Conservation (phyloP, 2,888 invertebrate genomes). For the Schizaphis graminum region DNA sequence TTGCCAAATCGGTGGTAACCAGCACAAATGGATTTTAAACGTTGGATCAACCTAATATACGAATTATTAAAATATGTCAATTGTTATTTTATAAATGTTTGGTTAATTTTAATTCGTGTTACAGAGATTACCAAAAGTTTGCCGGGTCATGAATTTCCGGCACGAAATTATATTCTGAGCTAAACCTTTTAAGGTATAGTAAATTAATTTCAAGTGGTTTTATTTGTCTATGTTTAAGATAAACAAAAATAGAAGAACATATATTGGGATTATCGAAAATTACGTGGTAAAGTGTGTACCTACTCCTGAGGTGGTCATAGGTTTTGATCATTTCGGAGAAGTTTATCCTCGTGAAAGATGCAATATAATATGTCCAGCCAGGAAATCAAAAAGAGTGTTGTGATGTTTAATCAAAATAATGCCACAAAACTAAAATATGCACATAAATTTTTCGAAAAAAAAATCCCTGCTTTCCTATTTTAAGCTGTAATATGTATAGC, state of each 20-base stretch:
- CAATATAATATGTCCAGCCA: background rate
- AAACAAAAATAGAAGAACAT: background rate
- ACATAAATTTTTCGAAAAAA: background rate
- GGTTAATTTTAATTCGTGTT: background rate
- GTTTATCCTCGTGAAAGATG: background rate
- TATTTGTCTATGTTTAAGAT: background rate
- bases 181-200: no score
- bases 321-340: background rate
- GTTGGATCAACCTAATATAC: constrained; percentile 9
- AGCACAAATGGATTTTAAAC: background rate
- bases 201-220: background rate
- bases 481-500: background rate
- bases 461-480: background rate
- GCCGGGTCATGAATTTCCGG: background rate
- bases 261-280: background rate
- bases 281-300: background rate
- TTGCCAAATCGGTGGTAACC: background rate
- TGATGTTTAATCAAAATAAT: background rate
- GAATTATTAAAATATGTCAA: background rate
- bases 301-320: background rate
- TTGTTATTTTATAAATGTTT: background rate
- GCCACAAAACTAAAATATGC: background rate
- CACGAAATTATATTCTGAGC: background rate
- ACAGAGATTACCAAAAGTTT: background rate
- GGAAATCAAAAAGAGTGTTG: background rate